Base-by-base conservation (phyloP, 1,140 invertebrate species). In the Euura saliciscinereae region DNA sequence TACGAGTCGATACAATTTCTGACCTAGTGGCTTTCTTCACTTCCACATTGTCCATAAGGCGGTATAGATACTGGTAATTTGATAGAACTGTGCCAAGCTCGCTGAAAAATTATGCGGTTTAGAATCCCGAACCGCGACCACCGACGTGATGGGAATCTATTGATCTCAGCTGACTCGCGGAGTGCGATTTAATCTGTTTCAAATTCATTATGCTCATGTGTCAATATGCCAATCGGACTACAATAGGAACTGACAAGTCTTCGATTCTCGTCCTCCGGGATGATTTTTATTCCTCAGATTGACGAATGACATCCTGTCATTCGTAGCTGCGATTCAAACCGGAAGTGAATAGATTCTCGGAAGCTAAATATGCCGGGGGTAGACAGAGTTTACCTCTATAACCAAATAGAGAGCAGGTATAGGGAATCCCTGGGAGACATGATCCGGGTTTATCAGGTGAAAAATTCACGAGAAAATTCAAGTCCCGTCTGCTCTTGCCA, bases 381-480 rank as follows among this genome's bases (percentile, higher is more conserved):
- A 28, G 28, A 28, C 28, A 28, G 28, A 28, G 28, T 28, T 28
- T 28, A 1, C 1, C 28, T 28, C 28, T 1, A 28, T 28, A 28
- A 28, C 28, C 28, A 28, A 28, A 28, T 28, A 28, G 28, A 28
- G 28, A 28, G 28, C 28, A 28, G 28, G 28, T 28, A 28, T 28
- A 28, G 28, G 28, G 28, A 28, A 28, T 28, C 28, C 28, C 28
- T 28, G 28, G 28, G 28, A 28, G 28, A 13, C 59, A 51, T 69
- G 78, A 72, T 77, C 13, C 13, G 73, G 78, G 82, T 82, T 82
- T 83, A 82, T 81, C 75, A 77, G 70, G 75, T 81, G 75, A 81
- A 83, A 83, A 82, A 81, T 82, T 81, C 75, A 80, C 65, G 65
- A 70, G 42, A 69, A 76, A 75, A 78, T 75, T 76, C 66, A 71